phyloP scores from a whole-genome alignment of 2,888 invertebrate genomes.

The Tolmerus cingulatus region DNA sequence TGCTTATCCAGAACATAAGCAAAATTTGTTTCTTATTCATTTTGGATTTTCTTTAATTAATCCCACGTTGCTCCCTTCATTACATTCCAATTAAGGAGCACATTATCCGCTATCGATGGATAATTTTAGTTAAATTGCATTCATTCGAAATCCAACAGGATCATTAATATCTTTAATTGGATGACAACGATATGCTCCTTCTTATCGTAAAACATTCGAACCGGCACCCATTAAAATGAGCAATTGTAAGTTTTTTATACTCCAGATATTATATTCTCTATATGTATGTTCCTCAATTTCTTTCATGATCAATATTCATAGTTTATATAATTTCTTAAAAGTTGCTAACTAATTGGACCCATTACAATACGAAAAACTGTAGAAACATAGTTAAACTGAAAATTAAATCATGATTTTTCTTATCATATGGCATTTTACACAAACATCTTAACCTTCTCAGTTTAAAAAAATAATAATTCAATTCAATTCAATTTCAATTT shows the following conservation, averaged over 20 bases:
- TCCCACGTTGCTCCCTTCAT: not conserved
- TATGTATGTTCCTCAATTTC: too few relatives aligned
- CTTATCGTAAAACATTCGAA: not conserved
- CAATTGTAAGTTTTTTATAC: not conserved
- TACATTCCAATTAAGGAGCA: not conserved
- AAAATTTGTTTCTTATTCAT: not conserved
- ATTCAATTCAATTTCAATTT: too few relatives aligned
- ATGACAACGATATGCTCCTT: not conserved
- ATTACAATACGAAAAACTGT: too few relatives aligned
- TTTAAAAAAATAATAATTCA: too few relatives aligned
- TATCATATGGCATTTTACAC: too few relatives aligned
- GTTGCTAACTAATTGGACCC: too few relatives aligned
- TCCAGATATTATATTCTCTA: not conserved
- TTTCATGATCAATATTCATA: too few relatives aligned
- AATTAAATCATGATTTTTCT: too few relatives aligned
- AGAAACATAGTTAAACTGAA: too few relatives aligned
- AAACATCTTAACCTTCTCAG: too few relatives aligned
- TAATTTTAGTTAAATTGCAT: not conserved
- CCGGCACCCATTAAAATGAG: not conserved
- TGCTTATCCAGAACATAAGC: slow-evolving; percentile 8
- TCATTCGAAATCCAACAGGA: not conserved
- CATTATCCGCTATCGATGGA: not conserved
- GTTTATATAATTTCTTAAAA: too few relatives aligned
- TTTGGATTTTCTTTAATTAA: not conserved
- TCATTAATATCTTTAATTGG: not conserved